These are phyloP conservation scores for Scaptomyza hsui DNA, from an alignment of 1,140 invertebrate genomes.

Conservation along the genomic window DNA sequence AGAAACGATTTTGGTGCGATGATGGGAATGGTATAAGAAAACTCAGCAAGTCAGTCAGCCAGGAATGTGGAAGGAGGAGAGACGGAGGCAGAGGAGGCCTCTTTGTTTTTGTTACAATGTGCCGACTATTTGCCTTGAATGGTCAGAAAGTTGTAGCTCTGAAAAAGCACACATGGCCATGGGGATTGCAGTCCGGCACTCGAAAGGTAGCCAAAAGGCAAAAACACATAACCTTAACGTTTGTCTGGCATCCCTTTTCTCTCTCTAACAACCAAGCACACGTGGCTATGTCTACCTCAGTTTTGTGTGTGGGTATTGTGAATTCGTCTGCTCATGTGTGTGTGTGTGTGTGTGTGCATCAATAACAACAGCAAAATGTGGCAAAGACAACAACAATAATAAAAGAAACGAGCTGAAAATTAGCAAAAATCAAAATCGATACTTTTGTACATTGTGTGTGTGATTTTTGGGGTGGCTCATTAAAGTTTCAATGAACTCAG, in stretches of 20 bases:
- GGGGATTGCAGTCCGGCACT: neutral
- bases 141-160: conserved; percentile 65
- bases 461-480: conserved; percentile 26
- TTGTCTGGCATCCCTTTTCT: conserved; percentile 9
- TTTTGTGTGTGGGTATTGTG: conserved; percentile 30
- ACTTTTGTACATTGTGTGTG: conserved; percentile 43
- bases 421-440: conserved; percentile 69
- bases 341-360: conserved; percentile 3
- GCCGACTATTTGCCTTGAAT: conserved; percentile 67
- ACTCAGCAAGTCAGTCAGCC: conserved; percentile 63
- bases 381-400: conserved; percentile 26
- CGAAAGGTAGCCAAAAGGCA: neutral
- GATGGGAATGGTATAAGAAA: conserved; percentile 50
- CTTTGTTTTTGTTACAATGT: conserved; percentile 66
- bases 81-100: conserved; percentile 2
- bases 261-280: neutral
- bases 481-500: conserved; percentile 48
- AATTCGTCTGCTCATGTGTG: conserved; percentile 1
- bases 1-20: conserved; percentile 16
- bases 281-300: conserved; percentile 28
- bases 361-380: conserved; percentile 51
- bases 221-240: conserved; percentile 36
- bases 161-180: conserved; percentile 43
- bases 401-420: conserved; percentile 67
- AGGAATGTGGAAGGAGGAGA: too few species aligned